Percentiles rank a stretch among this genome's conserved stretches.
Evolutionary conservation across 1,140 invertebrate species (phyloP).

Genomic region (Drosophila bocqueti): DNA sequence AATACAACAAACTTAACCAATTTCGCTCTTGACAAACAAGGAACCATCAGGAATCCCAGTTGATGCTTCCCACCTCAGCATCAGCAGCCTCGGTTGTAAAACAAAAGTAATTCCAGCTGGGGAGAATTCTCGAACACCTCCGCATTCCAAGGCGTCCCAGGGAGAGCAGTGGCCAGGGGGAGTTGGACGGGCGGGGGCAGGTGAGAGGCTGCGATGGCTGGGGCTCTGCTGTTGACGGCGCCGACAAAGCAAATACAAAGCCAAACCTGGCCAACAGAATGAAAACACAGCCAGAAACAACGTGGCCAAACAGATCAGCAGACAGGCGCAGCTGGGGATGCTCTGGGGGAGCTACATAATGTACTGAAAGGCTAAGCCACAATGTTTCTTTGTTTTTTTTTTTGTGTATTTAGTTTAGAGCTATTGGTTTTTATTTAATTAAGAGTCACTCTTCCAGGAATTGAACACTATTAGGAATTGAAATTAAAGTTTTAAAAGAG

Average conservation of each 20-base stretch:
- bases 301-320: constrained; percentile 2
- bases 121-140: constrained; percentile 42
- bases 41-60: constrained; percentile 28
- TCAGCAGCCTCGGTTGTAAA: constrained; percentile 37
- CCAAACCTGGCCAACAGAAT: constrained; percentile 44
- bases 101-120: constrained; percentile 52
- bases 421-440: not conserved
- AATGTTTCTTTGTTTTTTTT: not conserved
- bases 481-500: not conserved
- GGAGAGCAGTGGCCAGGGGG: not conserved
- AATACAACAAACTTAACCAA: constrained; percentile 23
- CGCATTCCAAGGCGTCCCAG: constrained; percentile 35
- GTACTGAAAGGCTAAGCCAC: not conserved
- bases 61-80: constrained; percentile 10
- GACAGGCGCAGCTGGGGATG: constrained; percentile 1
- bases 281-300: constrained; percentile 37
- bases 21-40: constrained; percentile 43
- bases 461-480: not conserved
- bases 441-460: too few species aligned
- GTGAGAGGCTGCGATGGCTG: constrained; percentile 3
- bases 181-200: not conserved
- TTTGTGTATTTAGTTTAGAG: not conserved
- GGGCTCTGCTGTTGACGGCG: constrained; percentile 48
- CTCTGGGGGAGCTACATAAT: not conserved
- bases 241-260: constrained; percentile 58